Evolutionary conservation across 2,113 vertebrate genomes (phyloP).

Genomic region (Desmodus rotundus): DNA sequence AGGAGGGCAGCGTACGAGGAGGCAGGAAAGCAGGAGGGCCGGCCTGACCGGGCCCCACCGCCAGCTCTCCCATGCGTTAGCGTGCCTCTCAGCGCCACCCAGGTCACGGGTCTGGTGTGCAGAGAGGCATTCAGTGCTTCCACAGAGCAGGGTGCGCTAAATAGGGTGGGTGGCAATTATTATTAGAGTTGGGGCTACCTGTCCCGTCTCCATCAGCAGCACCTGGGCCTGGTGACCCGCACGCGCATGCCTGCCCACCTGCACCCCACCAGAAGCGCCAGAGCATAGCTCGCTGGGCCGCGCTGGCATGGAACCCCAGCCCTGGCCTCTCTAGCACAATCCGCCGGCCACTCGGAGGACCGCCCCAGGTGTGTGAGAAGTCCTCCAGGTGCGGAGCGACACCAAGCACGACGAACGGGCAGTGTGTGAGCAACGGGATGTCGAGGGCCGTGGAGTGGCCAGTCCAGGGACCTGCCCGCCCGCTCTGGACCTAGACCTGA

Average conservation of each 20-base stretch:
- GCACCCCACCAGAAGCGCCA: not conserved
- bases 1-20: not conserved
- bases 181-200: rapidly evolving
- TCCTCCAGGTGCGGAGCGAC: rapidly evolving
- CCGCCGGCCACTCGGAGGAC: rapidly evolving
- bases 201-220: too few relatives aligned
- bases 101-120: rapidly evolving
- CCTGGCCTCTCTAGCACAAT: rapidly evolving
- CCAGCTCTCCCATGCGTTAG: not conserved
- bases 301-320: rapidly evolving
- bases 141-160: rapidly evolving
- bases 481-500: not conserved
- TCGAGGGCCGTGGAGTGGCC: not conserved
- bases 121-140: not conserved
- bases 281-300: rapidly evolving
- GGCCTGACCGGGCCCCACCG: not conserved
- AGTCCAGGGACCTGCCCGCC: not conserved
- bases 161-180: rapidly evolving
- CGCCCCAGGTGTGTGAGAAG: rapidly evolving
- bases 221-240: not conserved
- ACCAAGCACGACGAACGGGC: not conserved
- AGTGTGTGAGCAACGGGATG: rapidly evolving
- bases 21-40: too few relatives aligned
- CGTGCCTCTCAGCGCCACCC: not conserved
- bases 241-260: rapidly evolving